phyloP scores from a whole-genome alignment of 2,113 vertebrate genomes.

The Rhinolophus ferrumequinum region DNA sequence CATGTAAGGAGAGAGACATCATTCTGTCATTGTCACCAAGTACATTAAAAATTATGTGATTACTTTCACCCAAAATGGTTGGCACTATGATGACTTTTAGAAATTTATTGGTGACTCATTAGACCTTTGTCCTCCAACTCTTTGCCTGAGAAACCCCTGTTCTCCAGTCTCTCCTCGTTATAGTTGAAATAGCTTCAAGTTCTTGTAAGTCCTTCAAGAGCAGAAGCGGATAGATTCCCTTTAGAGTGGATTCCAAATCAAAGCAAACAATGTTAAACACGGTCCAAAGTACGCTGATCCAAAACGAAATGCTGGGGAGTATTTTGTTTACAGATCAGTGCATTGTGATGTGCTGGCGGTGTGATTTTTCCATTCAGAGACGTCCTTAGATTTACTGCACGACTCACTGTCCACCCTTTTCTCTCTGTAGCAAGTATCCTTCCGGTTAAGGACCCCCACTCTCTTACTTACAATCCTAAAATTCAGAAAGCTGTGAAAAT shows the following conservation, averaged over 20 bases:
- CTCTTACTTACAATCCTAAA: neutral
- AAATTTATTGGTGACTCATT: neutral
- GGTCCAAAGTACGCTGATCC: neutral
- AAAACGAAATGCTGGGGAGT: neutral
- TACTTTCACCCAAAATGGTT: neutral
- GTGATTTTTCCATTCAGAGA: neutral
- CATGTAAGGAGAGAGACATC: neutral
- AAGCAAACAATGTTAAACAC: neutral
- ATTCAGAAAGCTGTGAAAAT: neutral
- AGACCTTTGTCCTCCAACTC: neutral
- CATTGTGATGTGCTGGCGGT: accelerated
- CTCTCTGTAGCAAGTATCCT: neutral
- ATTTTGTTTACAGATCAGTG: neutral
- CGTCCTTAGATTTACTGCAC: neutral
- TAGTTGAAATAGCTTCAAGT: neutral
- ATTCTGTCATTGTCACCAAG: neutral
- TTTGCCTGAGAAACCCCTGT: conserved; percentile 9
- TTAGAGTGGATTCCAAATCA: neutral
- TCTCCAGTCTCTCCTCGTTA: neutral
- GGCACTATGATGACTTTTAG: neutral
- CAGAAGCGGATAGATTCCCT: neutral
- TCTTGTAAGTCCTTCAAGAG: neutral
- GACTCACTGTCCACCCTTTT: neutral
- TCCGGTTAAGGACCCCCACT: neutral
- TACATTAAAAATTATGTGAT: neutral